These are phyloP conservation scores for Crotophaga sulcirostris DNA, from an alignment of 2,113 vertebrate genomes.

Conservation along the genomic window DNA sequence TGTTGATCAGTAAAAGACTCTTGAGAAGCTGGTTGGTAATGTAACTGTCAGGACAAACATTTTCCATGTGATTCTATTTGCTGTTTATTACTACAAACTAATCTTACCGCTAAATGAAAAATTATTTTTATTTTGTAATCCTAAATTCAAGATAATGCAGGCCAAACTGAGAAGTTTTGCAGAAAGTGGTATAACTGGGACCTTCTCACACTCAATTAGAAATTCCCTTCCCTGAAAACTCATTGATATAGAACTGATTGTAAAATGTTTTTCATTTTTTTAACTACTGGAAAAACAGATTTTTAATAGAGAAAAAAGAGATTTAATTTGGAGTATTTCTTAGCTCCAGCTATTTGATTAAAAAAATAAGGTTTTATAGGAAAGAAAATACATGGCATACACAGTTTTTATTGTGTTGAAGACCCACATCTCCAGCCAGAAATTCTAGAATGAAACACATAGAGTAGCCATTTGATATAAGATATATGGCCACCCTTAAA, in stretches of 20 bases:
- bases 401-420: not conserved
- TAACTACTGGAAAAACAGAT: not conserved
- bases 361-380: not conserved
- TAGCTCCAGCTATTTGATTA: not conserved
- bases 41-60: not conserved
- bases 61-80: not conserved
- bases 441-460: not conserved
- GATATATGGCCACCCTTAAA: not conserved
- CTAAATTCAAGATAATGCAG: not conserved
- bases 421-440: not conserved
- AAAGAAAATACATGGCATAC: not conserved
- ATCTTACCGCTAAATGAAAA: not conserved
- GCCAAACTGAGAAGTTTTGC: not conserved
- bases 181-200: not conserved
- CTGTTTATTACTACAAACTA: not conserved
- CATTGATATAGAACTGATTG: not conserved
- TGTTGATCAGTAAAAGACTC: not conserved
- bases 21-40: not conserved
- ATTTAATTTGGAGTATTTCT: not conserved
- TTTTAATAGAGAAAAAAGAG: not conserved
- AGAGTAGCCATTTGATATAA: accelerated
- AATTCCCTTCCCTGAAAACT: not conserved
- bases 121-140: not conserved
- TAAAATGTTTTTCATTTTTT: not conserved
- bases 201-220: not conserved